A percentile compares a stretch with the other conserved stretches of the same genome.
These are phyloP conservation scores for Eurystomus gularis DNA, from an alignment of 2,113 vertebrate species.

Conservation along the genomic window DNA sequence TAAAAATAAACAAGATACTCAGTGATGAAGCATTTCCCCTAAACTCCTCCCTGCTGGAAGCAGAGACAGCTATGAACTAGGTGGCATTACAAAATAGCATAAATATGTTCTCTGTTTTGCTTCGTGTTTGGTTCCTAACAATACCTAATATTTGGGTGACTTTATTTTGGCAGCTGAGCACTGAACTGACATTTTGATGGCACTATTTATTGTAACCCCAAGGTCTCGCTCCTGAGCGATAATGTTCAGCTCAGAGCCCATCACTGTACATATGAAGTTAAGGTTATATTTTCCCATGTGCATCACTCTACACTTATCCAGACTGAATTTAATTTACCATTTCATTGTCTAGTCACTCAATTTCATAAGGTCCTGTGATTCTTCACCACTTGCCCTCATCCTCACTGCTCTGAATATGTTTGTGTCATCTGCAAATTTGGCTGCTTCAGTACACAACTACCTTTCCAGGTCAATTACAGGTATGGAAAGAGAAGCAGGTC, in stretches of 20 bases:
- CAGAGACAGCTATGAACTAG: not conserved
- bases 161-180: conserved; percentile 18
- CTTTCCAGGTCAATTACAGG: not conserved
- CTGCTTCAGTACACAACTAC: not conserved
- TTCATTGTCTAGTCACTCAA: conserved; percentile 48
- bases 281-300: conserved; percentile 52
- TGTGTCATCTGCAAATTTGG: not conserved
- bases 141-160: conserved; percentile 10
- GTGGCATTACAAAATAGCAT: not conserved
- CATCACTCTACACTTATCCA: conserved; percentile 27
- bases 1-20: not conserved
- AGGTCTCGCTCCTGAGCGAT: conserved; percentile 17
- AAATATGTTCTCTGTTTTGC: not conserved
- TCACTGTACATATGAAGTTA: conserved; percentile 39
- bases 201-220: conserved; percentile 37
- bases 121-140: conserved; percentile 14
- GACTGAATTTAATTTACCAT: conserved; percentile 47
- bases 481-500: not conserved
- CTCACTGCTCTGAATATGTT: not conserved
- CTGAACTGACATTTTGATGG: conserved; percentile 59
- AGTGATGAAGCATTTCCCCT: not conserved
- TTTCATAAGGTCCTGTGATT: conserved; percentile 40
- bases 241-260: conserved; percentile 33
- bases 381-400: not conserved
- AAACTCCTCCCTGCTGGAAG: not conserved